phyloP scores from a whole-genome alignment of 1,140 invertebrate species.

The Megathymus violae region DNA sequence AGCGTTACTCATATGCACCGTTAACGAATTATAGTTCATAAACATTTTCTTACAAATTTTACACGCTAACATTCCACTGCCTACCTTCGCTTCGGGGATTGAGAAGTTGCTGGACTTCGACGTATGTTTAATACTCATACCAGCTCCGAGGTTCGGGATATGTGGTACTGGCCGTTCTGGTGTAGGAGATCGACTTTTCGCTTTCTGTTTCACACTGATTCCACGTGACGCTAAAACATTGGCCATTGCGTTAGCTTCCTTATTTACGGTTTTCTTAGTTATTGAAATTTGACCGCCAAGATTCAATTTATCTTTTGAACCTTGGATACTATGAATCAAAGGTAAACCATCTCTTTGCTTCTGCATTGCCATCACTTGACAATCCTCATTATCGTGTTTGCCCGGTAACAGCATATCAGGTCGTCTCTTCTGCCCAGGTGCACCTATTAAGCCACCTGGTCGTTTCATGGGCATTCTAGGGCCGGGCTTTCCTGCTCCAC shows the following conservation, averaged over 20 bases:
- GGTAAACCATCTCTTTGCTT: conserved; percentile 89
- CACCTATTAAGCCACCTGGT: conserved; percentile 47
- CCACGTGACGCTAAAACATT: conserved; percentile 90
- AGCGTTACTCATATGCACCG: conserved; percentile 68
- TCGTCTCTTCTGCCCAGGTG: conserved; percentile 63
- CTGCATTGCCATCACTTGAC: conserved; percentile 87
- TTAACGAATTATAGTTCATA: conserved; percentile 67
- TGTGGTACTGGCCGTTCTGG: conserved; percentile 72
- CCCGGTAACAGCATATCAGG: conserved; percentile 77
- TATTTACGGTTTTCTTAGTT: conserved; percentile 86
- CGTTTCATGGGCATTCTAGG: conserved; percentile 75
- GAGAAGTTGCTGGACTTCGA: conserved; percentile 73
- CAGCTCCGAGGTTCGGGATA: conserved; percentile 88
- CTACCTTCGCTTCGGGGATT: conserved; percentile 77
- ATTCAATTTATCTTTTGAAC: conserved; percentile 79
- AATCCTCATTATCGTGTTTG: conserved; percentile 81
- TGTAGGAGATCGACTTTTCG: conserved; percentile 74
- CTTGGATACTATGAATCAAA: conserved; percentile 89
- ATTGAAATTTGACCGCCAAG: conserved; percentile 84
- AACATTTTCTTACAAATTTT: conserved; percentile 79
- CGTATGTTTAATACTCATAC: conserved; percentile 87
- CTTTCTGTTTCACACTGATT: conserved; percentile 89
- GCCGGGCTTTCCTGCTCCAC: conserved; percentile 54
- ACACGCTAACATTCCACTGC: conserved; percentile 68
- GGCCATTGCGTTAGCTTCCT: conserved; percentile 89